Base-by-base conservation (phyloP, 1,140 invertebrate species). In the Monochamus saltuarius region DNA sequence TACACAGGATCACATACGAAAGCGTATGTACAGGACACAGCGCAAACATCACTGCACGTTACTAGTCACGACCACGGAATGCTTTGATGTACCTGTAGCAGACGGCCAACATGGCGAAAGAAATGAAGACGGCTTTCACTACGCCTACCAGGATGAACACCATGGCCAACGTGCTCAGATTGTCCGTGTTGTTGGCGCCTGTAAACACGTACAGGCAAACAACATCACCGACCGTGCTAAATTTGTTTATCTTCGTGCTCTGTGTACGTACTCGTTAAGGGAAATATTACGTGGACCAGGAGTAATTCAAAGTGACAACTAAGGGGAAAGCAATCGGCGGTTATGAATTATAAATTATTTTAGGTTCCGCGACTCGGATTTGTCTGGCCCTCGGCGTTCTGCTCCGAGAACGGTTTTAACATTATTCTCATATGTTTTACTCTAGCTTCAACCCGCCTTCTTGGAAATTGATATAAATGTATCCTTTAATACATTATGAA, bases 111-210 rank as follows among this genome's bases (percentile, higher is more conserved):
- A 93, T 85, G 78, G 92, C 90, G 86, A 96, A 94, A 84, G 89
- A 89, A 85, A 94, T 87, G 87, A 95, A 94, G 84, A 95, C 91
- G 76, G 86, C 87, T 75, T 90, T 93, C 77, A 95, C 91, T 77
- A 94, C 92, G 77, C 87, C 87, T 75, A 93, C 89, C 83, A 96
- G 86, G 80, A 95, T 91, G 81, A 95, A 85, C 78, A 95, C 92
- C 87, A 95, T 87, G 75, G 84, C 84, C 78, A 91, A 84, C 69
- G 92, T 93, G 83, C 90, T 92, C 80, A 95, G 84, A 79, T 90
- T 89, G 81, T 87, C 85, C 72, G 84, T 82, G 76, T 83, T 81
- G 74, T 83, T 82, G 75, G 82, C 78, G 77, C 83, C 89, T 91
- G 87, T 61, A 59, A 66, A 67, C 45, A 47, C 45, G 45, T 29